Evolutionary conservation across 2,113 vertebrate species (phyloP), one percentile per base, ranked within the genome.

Genomic region (Pyrgilauda ruficollis): DNA sequence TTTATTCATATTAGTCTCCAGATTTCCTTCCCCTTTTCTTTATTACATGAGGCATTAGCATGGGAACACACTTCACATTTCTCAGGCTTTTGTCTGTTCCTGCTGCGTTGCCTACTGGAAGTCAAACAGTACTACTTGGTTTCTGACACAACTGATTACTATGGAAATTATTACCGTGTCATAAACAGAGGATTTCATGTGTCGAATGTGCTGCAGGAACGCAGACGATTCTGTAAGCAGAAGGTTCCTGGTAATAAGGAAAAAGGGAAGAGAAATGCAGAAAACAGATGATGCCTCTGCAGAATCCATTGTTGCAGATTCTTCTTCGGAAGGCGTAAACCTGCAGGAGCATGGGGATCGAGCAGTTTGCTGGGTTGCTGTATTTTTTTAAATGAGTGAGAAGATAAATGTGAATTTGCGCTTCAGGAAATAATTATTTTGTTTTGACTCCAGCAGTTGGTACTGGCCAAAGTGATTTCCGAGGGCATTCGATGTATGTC

Each of bases 401-500:
- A 87, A 58, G 49, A 75, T 27, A 72, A 72, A 52, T 39, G 47
- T 47, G 79, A 67, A 70, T 87, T 91, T 96, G 31, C 37, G 8
- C 77, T 96, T 89, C 83, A 68, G 79, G 70, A 96, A 95, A 95
- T 97, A 97, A 94, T 82, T 82, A 7, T 96, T 97, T 93, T 97
- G 64, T 96, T 98, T 98, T 94, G 91, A 94, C 93, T 96, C 96
- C 97, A 98, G 95, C 98, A 97, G 97, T 98, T 58, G 98, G 96
- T 79, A 96, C 97, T 93, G 98, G 98, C 97, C 98, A 98, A 8
- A 98, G 98, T 86, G 99, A 98, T 69, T 97, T 97, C 30, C 98
- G 98, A 56, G 98, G 98, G 11, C 98, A 98, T 95, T 99, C 98
- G 5, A 97, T 98, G 97, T 98, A 98, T 97, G 93, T 98, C 93